phyloP scores from a whole-genome alignment of 2,888 invertebrate species.

The Anoplius nigerrimus region DNA sequence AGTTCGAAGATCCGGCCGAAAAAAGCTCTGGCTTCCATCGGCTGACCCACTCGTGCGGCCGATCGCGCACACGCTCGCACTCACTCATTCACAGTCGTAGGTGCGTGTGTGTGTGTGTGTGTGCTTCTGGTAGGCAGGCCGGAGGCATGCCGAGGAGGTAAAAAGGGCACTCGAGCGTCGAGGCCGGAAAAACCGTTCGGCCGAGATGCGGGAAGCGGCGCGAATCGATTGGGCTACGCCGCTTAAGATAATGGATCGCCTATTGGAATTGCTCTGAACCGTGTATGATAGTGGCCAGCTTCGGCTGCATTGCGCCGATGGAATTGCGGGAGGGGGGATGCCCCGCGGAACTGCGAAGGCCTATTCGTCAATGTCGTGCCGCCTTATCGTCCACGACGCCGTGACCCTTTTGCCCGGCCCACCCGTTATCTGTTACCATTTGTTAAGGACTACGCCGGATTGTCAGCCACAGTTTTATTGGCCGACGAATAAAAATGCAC shows the following conservation, averaged over 20 bases:
- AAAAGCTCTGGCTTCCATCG: too few relatives aligned
- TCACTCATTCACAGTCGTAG: too few relatives aligned
- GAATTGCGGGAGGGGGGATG: conserved; percentile 45
- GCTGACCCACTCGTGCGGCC: too few relatives aligned
- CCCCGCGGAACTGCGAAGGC: conserved; percentile 40
- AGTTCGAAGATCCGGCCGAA: conserved; percentile 1
- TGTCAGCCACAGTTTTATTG: conserved; percentile 49
- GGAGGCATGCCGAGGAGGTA: background rate
- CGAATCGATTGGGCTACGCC: conserved; percentile 51
- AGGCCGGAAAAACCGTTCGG: conserved; percentile 22
- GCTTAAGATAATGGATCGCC: conserved; percentile 60
- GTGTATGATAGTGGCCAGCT: conserved; percentile 49
- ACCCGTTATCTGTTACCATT: conserved; percentile 52
- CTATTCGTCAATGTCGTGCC: conserved; percentile 56
- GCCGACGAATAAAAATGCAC: conserved; percentile 25
- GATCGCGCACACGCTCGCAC: too few relatives aligned
- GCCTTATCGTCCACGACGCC: conserved; percentile 55
- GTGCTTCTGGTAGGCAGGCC: background rate
- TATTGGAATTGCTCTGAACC: conserved; percentile 54
- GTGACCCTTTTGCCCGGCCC: conserved; percentile 41
- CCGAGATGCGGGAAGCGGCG: conserved; percentile 30
- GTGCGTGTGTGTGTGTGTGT: too few relatives aligned
- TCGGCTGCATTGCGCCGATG: conserved; percentile 44
- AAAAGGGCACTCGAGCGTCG: background rate
- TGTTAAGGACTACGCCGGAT: conserved; percentile 40